These are phyloP conservation scores for Scolopax mira DNA, from an alignment of 2,113 vertebrate genomes.

Conservation along the genomic window DNA sequence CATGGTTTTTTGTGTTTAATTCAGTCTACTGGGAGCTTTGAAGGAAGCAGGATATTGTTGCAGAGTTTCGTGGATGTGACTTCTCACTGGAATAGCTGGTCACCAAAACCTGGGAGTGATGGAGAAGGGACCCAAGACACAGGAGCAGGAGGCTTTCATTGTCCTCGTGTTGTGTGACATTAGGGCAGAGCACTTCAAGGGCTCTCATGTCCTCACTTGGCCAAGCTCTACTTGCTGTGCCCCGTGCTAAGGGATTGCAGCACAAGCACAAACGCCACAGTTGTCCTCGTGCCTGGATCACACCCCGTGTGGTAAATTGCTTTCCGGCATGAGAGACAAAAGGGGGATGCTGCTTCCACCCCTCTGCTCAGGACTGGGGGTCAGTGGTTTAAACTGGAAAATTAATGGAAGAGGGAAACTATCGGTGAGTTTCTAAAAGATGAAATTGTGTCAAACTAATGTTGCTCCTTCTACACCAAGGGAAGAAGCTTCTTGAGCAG, in stretches of 20 bases:
- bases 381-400: not conserved
- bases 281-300: not conserved
- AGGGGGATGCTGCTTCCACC: not conserved
- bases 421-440: not conserved
- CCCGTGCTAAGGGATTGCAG: not conserved
- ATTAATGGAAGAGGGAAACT: not conserved
- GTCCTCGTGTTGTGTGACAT: not conserved
- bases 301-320: not conserved
- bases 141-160: not conserved
- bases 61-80: not conserved
- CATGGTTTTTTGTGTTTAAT: not conserved
- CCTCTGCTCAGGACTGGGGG: not conserved
- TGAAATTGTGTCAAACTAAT: not conserved
- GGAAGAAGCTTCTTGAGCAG: not conserved
- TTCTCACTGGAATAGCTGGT: not conserved
- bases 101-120: not conserved
- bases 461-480: not conserved
- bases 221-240: not conserved
- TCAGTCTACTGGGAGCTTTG: not conserved
- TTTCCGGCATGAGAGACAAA: not conserved
- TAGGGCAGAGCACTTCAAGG: not conserved
- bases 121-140: not conserved
- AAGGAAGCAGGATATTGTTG: not conserved
- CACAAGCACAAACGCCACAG: not conserved
- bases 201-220: not conserved